Percentiles rank a stretch among this genome's conserved stretches.
These are phyloP conservation scores for Empis livida DNA, from an alignment of 2,888 invertebrate species.

Conservation along the genomic window DNA sequence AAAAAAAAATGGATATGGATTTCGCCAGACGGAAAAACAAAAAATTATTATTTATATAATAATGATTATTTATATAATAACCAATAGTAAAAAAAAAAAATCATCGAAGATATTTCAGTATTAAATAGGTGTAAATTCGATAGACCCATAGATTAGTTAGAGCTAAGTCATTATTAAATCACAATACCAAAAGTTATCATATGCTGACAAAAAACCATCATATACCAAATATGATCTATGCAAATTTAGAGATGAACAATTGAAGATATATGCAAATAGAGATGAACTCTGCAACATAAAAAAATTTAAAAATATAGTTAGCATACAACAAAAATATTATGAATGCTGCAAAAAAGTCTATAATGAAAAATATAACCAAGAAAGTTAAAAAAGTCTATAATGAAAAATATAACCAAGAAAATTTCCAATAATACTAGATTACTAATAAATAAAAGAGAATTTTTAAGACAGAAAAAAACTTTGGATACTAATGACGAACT, in stretches of 20 bases:
- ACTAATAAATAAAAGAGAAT: slow-evolving; percentile 1
- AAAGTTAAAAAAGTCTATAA: not conserved
- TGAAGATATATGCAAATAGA: slow-evolving; percentile 1
- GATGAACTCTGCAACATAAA: not conserved
- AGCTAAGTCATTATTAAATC: not conserved
- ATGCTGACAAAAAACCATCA: not conserved
- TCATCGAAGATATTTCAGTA: slow-evolving; percentile 3
- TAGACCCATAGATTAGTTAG: slow-evolving; percentile 1
- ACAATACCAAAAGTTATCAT: not conserved
- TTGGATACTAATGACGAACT: not conserved
- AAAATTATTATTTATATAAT: slow-evolving; percentile 4
- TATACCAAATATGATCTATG: not conserved
- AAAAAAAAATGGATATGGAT: slow-evolving; percentile 3
- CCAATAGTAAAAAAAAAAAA: slow-evolving; percentile 3
- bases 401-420: slow-evolving; percentile 1
- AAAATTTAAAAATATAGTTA: not conserved
- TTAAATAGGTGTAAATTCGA: not conserved
- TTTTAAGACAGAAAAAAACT: not conserved
- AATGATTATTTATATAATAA: slow-evolving; percentile 3
- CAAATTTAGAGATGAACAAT: too few relatives aligned
- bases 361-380: not conserved
- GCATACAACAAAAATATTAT: slow-evolving; percentile 2
- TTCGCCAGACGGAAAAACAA: not conserved
- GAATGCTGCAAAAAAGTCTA: not conserved
- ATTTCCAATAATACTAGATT: not conserved